These are phyloP conservation scores for Mirounga angustirostris DNA, from an alignment of 2,113 vertebrate genomes.

Conservation along the genomic window DNA sequence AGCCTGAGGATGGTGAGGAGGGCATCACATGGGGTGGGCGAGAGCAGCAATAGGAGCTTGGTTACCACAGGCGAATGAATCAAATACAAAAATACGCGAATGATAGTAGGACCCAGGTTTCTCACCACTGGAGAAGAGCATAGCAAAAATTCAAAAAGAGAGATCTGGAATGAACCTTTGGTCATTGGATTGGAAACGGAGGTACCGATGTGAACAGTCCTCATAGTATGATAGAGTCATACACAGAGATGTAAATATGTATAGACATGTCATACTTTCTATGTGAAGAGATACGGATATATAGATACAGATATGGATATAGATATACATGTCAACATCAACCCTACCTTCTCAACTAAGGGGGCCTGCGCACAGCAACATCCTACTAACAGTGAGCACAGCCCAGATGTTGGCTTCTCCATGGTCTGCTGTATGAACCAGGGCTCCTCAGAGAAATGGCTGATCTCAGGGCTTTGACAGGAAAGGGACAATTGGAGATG, in stretches of 20 bases:
- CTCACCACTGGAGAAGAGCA: not conserved
- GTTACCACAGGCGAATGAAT: not conserved
- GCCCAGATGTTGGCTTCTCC: not conserved
- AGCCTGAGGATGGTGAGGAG: not conserved
- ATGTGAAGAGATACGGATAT: not conserved
- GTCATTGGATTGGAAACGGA: not conserved
- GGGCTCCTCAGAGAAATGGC: not conserved
- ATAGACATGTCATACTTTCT: not conserved
- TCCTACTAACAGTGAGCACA: not conserved
- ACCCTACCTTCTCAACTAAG: not conserved
- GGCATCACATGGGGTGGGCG: not conserved
- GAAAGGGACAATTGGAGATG: not conserved
- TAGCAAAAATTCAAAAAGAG: not conserved
- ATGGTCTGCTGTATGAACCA: not conserved
- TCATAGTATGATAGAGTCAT: not conserved
- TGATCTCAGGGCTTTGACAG: not conserved
- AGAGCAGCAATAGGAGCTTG: not conserved
- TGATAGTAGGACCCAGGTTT: not conserved
- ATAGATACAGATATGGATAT: not conserved
- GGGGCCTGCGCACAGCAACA: not conserved
- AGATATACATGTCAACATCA: not conserved
- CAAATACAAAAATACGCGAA: not conserved
- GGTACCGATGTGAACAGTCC: not conserved
- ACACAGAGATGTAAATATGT: not conserved
- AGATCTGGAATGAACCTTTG: not conserved